Evolutionary conservation across 2,888 invertebrate species (phyloP), one percentile per base, ranked within the genome.

Genomic region (Callyntrura guangdongensis): DNA sequence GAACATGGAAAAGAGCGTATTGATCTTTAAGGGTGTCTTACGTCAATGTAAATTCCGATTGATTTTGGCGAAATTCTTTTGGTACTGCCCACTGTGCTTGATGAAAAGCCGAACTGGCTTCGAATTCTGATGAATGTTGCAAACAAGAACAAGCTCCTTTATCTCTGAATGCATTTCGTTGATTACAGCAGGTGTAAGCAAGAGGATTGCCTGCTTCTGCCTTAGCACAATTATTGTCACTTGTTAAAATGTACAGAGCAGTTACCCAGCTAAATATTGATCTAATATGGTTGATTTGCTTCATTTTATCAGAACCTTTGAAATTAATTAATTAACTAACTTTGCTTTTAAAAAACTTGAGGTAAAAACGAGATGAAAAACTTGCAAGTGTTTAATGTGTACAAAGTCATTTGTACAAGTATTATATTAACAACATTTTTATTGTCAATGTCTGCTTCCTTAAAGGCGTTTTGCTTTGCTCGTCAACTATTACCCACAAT

Each of bases 41-140:
- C 90, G 8, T 22, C 17, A 90, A 14, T 2, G 45, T 0, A 25
- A 86, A 74, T 4, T 20, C 49, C 22, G 77, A 69, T 47, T 22
- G 6, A 22, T 85, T 49, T 17, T 82, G 27, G 27, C 56, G 56
- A 59, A 85, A 72, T 36, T 27, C 12, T 49, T 22, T 1, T 25
- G 88, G 91, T 0, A 91, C 89, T 27, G 8, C 11, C 91, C 88
- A 91, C 2, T 3, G 25, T 12, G 45, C 53, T 79, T 17, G 36
- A 72, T 69, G 77, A 49, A 53, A 17, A 8, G 22, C 0, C 12
- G 47, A 59, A 20, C 12, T 9, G 1, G 1, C 8, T 0, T 89
- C 91, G 82, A 91, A 91, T 47, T 91, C 91, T 8, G 89, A 74
- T 6, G 20, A 17, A 3, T 61, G 25, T 45, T 84, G 59, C 12